Evolutionary conservation across 1,140 invertebrate species (phyloP), one percentile per base, ranked within the genome.

Genomic region (Galleria mellonella): DNA sequence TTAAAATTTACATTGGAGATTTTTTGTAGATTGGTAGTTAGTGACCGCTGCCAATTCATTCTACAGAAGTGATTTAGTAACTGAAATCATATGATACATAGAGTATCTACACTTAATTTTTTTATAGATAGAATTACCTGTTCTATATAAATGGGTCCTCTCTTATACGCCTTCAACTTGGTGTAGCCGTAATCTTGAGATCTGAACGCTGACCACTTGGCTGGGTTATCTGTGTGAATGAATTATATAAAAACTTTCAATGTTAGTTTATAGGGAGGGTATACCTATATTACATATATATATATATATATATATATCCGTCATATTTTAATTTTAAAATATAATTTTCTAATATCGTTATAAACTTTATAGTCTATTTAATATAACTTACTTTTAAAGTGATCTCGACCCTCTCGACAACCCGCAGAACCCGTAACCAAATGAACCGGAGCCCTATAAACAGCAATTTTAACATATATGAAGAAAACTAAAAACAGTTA

Each of bases 181-280:
- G 96, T 95, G 72, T 96, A 99, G 17, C 98, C 97, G 86, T 98
- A 99, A 84, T 99, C 97, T 47, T 91, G 89, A 31, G 91, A 94
- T 9, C 92, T 89, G 69, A 94, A 95, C 4, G 96, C 96, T 9
- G 94, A 95, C 94, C 94, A 97, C 0, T 74, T 37, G 2, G 89
- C 90, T 17, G 87, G 51, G 0, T 57, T 65, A 12, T 64, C 81
- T 86, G 67, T 5, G 43, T 5, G 43, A 54, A 33, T 1, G 1
- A 32, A 32, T 28, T 6, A 30, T 23, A 8, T 4, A 31, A 12
- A 11, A 29, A 32, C 32, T 10, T 38, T 41, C 0, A n/a, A n/a
- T n/a, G n/a, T n/a, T n/a, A n/a, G n/a, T n/a, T n/a, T n/a, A n/a
- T n/a, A n/a, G n/a, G n/a, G n/a, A n/a, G n/a, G n/a, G n/a, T n/a